Evolutionary conservation across 1,140 invertebrate genomes (phyloP), one percentile per base, ranked within the genome.

Genomic region (Manduca sexta): DNA sequence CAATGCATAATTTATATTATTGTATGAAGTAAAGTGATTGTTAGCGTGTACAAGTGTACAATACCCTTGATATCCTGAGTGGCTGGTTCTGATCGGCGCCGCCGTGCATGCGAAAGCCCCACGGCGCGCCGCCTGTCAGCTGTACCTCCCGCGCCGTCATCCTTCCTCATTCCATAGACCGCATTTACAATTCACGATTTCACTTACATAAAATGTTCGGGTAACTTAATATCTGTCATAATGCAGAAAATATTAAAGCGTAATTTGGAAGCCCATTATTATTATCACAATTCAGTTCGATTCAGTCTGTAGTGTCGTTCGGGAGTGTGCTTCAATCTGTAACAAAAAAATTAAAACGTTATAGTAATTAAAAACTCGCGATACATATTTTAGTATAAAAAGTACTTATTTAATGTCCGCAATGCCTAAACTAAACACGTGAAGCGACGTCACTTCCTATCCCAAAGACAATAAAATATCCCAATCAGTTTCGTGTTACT

Each of bases 51-150:
- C 8, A 8, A 26, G 21, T 26, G 21, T 26, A 3, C 4, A 26
- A 91, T 85, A 95, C 94, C 89, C 92, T 91, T 15, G 93, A 93
- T 74, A 95, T 92, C 65, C 91, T 88, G 11, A 95, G 84, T 34
- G 92, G 92, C 73, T 92, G 90, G 74, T 91, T 91, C 38, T 90
- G 88, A 78, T 94, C 93, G 43, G 81, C 87, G 38, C 93, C 93
- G 41, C 93, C 94, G 75, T 93, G 92, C 91, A 96, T 93, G 42
- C 94, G 91, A 86, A 97, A 96, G 60, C 95, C 94, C 95, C 95
- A 96, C 47, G 94, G 94, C 68, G 93, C 91, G 39, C 94, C 94
- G 56, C 94, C 94, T 65, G 90, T 89, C 55, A 97, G 88, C 73
- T 90, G 87, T 60, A 94, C 90, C 83, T 92, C 90, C 61, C 91